Evolutionary conservation across 1,140 invertebrate genomes (phyloP), one percentile per base, ranked within the genome.

Genomic region (Melanaphis sacchari): DNA sequence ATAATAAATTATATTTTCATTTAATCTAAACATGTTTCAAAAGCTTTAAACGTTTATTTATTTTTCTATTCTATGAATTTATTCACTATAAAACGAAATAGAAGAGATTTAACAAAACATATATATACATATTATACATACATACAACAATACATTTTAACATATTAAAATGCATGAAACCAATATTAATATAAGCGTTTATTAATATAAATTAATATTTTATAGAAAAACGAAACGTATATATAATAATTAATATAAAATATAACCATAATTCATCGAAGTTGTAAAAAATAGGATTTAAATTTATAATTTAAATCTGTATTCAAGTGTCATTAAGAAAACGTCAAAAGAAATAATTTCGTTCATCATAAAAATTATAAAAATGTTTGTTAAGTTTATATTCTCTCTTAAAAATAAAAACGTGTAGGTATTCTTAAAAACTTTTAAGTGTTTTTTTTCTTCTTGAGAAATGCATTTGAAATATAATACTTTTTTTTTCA

Each of bases 311-410:
- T 76, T 76, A 76, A 76, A 76, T 66, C 31, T 66, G 31, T 66
- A 66, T 76, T 76, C 59, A 76, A 76, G 59, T 76, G 59, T 76
- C 59, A 76, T 76, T 36, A 76, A 76, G n/a, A 66, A 66, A 66
- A 66, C 31, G 31, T 66, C 59, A 66, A 66, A n/a, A 66, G 59
- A 76, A 76, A 3, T 31, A 76, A 18, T 76, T 76, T n/a, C 1
- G 15, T 76, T 76, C 31, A 76, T 76, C 59, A 76, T 18, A 76
- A 76, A 76, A 76, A 21, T n/a, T 4, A 76, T 76, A n/a, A 15
- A 76, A 76, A 76, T 11, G 59, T n/a, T 76, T 76, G 15, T 76
- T 15, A 36, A n/a, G 59, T 76, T 76, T n/a, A 76, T 76, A 66
- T 66, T n/a, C 36, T 76, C 15, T n/a, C 15, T 76, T 76, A 22